Percentiles rank a stretch among this genome's conserved stretches.
These are phyloP conservation scores for Sphaerophoria taeniata DNA, from an alignment of 2,888 invertebrate species.

Conservation along the genomic window DNA sequence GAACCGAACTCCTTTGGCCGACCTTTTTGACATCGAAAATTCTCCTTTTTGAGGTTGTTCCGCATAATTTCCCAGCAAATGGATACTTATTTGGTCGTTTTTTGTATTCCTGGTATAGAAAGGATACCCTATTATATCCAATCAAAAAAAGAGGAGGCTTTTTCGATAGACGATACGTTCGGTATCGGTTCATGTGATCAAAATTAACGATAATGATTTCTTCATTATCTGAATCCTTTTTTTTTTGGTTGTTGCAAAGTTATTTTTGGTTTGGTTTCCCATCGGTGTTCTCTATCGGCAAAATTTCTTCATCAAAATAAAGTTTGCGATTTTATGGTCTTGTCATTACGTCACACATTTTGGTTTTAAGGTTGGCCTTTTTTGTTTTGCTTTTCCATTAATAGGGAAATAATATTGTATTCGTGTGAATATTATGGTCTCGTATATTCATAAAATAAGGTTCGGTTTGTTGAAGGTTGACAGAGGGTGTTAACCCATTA, in stretches of 20 bases:
- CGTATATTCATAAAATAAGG: conserved; percentile 42
- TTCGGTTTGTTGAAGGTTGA: conserved; percentile 27
- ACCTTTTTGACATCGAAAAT: conserved; percentile 2
- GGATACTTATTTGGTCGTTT: not conserved
- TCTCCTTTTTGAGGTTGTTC: conserved; percentile 16
- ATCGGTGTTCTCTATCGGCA: conserved; percentile 32
- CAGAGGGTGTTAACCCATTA: conserved; percentile 57
- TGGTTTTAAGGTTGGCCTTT: conserved; percentile 33
- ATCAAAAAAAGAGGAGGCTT: not conserved
- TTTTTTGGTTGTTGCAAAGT: not conserved
- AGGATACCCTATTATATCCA: not conserved
- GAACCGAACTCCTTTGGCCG: not conserved
- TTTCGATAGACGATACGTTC: not conserved
- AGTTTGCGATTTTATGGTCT: conserved; percentile 49
- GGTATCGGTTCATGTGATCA: conserved; percentile 34
- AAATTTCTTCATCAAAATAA: conserved; percentile 59
- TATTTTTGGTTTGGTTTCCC: not conserved
- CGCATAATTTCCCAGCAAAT: conserved; percentile 8
- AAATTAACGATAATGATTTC: conserved; percentile 69
- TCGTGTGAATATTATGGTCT: not conserved
- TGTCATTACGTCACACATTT: conserved; percentile 61
- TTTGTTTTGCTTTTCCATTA: not conserved
- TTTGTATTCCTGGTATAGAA: not conserved
- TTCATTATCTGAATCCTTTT: conserved; percentile 65
- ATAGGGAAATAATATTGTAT: not conserved